phyloP scores from a whole-genome alignment of 2,888 invertebrate genomes.

The Cancer borealis region DNA sequence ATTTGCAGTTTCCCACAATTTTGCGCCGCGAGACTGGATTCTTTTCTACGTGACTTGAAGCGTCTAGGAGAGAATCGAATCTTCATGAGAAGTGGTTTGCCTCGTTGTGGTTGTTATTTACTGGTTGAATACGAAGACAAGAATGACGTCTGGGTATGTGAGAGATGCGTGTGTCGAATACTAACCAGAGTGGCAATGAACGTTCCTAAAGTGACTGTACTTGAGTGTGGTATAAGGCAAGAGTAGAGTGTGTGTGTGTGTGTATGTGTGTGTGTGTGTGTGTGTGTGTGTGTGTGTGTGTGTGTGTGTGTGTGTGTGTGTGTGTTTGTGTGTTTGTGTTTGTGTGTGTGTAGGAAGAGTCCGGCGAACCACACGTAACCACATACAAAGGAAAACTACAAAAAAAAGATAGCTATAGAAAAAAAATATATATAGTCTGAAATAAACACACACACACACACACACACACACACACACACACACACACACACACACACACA shows the following conservation, averaged over 20 bases:
- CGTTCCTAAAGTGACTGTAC: background rate
- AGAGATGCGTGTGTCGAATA: background rate
- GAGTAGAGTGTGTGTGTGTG: conserved; percentile 4
- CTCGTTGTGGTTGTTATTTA: background rate
- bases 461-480: background rate
- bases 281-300: conserved; percentile 15
- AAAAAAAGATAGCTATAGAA: background rate
- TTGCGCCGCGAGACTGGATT: background rate
- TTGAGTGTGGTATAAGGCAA: background rate
- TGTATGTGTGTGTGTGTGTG: conserved; percentile 29
- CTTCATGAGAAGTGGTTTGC: background rate
- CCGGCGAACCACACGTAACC: background rate
- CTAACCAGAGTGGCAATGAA: background rate
- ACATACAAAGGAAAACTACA: background rate
- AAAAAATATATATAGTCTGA: background rate
- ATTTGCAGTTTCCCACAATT: background rate
- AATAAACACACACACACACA: background rate
- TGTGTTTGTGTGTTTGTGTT: conserved; percentile 36
- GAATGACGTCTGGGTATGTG: conserved; percentile 18
- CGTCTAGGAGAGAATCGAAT: background rate
- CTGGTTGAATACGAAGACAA: conserved; percentile 11
- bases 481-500: background rate
- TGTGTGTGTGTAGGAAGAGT: background rate
- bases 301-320: conserved; percentile 37
- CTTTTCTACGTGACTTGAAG: background rate